Base-by-base conservation (phyloP, 2,888 invertebrate genomes). In the Sipha maydis region DNA sequence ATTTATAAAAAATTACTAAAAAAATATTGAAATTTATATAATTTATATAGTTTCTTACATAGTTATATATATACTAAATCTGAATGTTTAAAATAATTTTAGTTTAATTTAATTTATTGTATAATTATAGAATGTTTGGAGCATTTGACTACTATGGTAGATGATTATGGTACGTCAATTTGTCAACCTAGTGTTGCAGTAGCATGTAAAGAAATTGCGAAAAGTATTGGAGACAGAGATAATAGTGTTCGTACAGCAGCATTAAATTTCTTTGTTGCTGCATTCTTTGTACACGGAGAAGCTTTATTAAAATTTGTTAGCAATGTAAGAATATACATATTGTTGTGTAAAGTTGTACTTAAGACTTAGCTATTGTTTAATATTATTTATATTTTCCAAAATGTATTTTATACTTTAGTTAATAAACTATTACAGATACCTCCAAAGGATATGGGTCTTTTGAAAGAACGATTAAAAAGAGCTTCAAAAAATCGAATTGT, bases 391-490 rank as follows among this genome's bases (percentile, higher is more conserved):
- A 61, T 25, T 61, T 61, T 61, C 1, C 11, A 41, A 7, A 56
- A 56, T 56, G 1, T 56, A 56, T 19, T 56, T 56, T 56, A 17
- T 56, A 14, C 56, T 21, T 28, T 67, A 25, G 25, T 1, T n/a
- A 25, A 69, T 69, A 17, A 17, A 71, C 14, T 31, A 17, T 71
- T 71, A 78, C 92, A 97, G 95, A 95, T 97, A 91, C 96, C 96
- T 1, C 98, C 98, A 92, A 99, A 99, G 92, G 99, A 99, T 91
- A 94, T 96, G 91, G 97, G 97, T 0, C 93, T 99, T 91, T 93
- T 99, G 80, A 99, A 99, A 91, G 99, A 99, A 92, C 94, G 99
- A 80, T 98, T 99, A 89, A 99, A 99, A 92, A 94, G 99, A 41
- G 96, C 97, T 1, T 94, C 95, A 90, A 96, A 96, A 92, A 92